These are phyloP conservation scores for Osmoderma eremita DNA, from an alignment of 2,888 invertebrate species.

Conservation along the genomic window DNA sequence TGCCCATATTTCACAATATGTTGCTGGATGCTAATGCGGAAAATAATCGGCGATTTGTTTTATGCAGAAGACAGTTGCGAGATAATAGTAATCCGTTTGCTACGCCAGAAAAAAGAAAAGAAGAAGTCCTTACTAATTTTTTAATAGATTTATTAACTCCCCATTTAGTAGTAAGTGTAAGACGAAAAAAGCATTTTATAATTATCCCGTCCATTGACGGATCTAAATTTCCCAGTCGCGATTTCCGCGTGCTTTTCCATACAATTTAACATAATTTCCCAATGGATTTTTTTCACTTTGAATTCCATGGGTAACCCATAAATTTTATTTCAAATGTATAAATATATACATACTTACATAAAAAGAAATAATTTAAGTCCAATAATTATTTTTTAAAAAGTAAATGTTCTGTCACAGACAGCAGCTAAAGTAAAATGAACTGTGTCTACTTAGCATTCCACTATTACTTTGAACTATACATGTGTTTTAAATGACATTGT, in stretches of 20 bases:
- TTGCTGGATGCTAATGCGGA: not conserved
- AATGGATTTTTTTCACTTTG: slow-evolving; percentile 14
- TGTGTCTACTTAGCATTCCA: too few relatives aligned
- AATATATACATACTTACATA: not conserved
- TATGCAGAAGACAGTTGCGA: slow-evolving; percentile 7
- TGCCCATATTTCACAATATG: slow-evolving; percentile 18
- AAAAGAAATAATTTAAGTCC: not conserved
- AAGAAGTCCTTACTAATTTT: too few relatives aligned
- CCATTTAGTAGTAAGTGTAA: too few relatives aligned
- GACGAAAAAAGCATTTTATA: slow-evolving; percentile 14
- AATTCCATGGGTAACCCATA: slow-evolving; percentile 3
- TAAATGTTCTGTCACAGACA: not conserved
- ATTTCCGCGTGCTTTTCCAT: slow-evolving; percentile 2
- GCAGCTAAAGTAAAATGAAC: not conserved
- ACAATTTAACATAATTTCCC: slow-evolving; percentile 18
- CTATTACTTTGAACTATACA: not conserved
- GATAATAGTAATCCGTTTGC: slow-evolving; percentile 20
- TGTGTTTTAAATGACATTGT: slow-evolving; percentile 1
- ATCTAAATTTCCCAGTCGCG: slow-evolving; percentile 13
- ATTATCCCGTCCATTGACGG: slow-evolving; percentile 4
- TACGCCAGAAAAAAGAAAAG: slow-evolving; percentile 8
- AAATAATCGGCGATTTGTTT: slow-evolving; percentile 12
- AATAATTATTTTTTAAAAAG: not conserved
- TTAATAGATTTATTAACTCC: too few relatives aligned
- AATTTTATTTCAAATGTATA: not conserved